Base-by-base conservation (phyloP, 92 coral and sea anemone species). In the Paramuricea clavata region DNA sequence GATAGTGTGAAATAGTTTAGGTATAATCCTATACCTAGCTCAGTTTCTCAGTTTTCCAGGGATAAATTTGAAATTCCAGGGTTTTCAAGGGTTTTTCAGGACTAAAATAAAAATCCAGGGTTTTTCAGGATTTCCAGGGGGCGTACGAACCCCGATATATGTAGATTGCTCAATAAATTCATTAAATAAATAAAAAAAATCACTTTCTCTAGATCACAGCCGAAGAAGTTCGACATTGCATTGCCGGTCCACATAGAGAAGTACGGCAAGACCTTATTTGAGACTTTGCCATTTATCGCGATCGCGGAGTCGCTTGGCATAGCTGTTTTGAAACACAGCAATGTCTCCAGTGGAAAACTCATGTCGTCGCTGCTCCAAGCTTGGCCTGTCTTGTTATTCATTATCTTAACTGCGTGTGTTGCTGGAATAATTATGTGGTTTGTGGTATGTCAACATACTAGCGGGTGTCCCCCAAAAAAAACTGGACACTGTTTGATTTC, bases 401-500 rank as follows among this genome's bases (percentile, higher is more conserved):
- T 97, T 49, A 75, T 97, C 23, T 87, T 97, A 22, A 90, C 99
- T 9, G 99, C 99, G 5, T 57, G 95, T 2, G 68, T 93, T 9
- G 97, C 99, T 17, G 99, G 99, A 7, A 88, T 97, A 15, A 78
- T 97, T 17, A 97, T 97, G 81, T 97, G 99, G 99, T 69, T 93
- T 64, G 82, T 93, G 95, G 98, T 97, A 77, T 86, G 97, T 28
- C 22, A 0, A 36, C 10, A n/a, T n/a, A n/a, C n/a, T n/a, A n/a
- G n/a, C n/a, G n/a, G n/a, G n/a, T n/a, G n/a, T n/a, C n/a, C n/a
- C n/a, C n/a, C n/a, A n/a, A n/a, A n/a, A n/a, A n/a, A n/a, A n/a
- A n/a, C n/a, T n/a, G n/a, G n/a, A n/a, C n/a, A n/a, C n/a, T n/a
- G n/a, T n/a, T n/a, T n/a, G n/a, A n/a, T n/a, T n/a, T n/a, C n/a